phyloP scores from a whole-genome alignment of 2,797 vertebrate genomes.

The Chaunax sp. region DNA sequence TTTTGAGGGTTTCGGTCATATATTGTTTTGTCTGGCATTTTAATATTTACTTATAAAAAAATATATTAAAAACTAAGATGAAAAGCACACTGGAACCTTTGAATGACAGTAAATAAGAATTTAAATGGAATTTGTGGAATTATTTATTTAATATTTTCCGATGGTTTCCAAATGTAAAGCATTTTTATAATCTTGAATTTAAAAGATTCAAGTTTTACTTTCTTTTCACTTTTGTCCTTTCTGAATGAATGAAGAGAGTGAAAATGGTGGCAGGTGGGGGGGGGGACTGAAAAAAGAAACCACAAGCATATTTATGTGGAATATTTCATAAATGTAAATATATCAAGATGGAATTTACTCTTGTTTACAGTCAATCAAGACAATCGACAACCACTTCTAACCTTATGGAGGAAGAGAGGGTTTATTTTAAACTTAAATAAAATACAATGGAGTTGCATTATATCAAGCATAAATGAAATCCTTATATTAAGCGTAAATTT shows the following conservation, averaged over 20 bases:
- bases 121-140: neutral
- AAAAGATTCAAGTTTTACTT: neutral
- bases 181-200: slow-evolving; percentile 1
- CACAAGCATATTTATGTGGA: neutral
- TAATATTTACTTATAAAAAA: slow-evolving; percentile 16
- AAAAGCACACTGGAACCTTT: neutral
- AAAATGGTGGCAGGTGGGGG: no score
- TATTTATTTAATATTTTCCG: neutral
- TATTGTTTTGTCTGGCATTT: slow-evolving; percentile 10
- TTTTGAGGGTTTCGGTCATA: slow-evolving; percentile 40
- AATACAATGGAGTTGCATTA: neutral
- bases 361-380: neutral
- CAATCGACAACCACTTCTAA: neutral
- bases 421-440: no score
- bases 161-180: neutral
- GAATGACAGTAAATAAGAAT: slow-evolving; percentile 6
- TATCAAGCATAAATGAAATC: neutral
- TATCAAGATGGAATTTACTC: neutral
- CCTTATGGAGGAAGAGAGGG: neutral
- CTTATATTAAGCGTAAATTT: neutral
- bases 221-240: neutral
- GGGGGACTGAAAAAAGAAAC: no score
- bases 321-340: neutral
- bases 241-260: neutral
- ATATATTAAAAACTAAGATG: slow-evolving; percentile 1